Percentiles rank a stretch among this genome's conserved stretches.
Evolutionary conservation across 2,888 invertebrate species (phyloP).

Genomic region (Ornithoptera alexandrae): DNA sequence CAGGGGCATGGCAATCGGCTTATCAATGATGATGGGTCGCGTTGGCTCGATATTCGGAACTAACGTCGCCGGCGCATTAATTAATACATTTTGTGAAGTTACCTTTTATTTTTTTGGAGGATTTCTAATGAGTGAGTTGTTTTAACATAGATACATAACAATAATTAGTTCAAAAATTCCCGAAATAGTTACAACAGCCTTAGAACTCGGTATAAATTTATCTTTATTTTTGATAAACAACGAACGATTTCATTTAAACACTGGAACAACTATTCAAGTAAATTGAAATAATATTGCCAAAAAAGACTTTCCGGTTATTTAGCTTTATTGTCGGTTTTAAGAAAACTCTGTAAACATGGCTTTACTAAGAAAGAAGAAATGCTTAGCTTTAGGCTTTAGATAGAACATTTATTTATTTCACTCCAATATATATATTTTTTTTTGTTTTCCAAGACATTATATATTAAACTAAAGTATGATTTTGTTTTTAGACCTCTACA

Average conservation of each 20-base stretch:
- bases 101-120: slow-evolving; percentile 82
- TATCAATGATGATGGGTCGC: slow-evolving; percentile 82
- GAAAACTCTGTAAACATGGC: too few species aligned
- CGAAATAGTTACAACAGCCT: background rate
- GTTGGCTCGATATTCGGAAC: slow-evolving; percentile 82
- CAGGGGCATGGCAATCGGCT: slow-evolving; percentile 82
- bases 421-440: too few species aligned
- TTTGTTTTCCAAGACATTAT: too few species aligned
- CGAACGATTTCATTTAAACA: too few species aligned
- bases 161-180: background rate
- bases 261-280: background rate
- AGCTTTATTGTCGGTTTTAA: too few species aligned
- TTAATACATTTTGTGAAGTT: slow-evolving; percentile 80
- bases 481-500: background rate
- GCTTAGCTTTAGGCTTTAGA: too few species aligned
- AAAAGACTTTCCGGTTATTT: too few species aligned
- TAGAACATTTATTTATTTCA: too few species aligned
- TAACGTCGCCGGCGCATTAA: slow-evolving; percentile 80
- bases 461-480: background rate
- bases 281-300: background rate
- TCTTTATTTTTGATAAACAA: too few species aligned
- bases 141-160: background rate
- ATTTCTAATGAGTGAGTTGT: slow-evolving; percentile 66
- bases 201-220: background rate
- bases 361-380: too few species aligned